A percentile compares a stretch with the other conserved stretches of the same genome.
Evolutionary conservation across 2,113 vertebrate genomes (phyloP).

Genomic region (Prionailurus bengalensis): DNA sequence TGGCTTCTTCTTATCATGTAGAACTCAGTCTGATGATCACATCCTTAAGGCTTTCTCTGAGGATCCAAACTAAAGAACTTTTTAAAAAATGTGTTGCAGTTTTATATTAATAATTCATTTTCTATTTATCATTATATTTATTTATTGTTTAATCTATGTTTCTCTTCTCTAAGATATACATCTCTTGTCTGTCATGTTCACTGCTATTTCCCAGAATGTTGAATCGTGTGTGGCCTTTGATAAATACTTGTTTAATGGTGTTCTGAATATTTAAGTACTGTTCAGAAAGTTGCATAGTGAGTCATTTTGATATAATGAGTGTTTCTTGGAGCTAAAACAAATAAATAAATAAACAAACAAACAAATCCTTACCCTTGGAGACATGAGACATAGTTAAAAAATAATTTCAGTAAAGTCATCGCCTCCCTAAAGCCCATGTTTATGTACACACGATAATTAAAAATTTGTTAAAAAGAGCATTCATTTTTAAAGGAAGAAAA

Average conservation of each 20-base stretch:
- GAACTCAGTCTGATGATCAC: background rate
- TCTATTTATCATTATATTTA: background rate
- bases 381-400: background rate
- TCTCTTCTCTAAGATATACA: constrained; percentile 2
- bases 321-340: background rate
- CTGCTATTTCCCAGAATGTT: background rate
- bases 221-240: background rate
- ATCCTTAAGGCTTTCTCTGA: background rate
- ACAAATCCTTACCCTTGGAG: background rate
- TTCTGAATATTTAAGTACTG: background rate
- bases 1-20: background rate
- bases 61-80: background rate
- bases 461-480: background rate
- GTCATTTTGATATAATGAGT: background rate
- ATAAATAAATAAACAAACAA: background rate
- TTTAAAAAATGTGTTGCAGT: background rate
- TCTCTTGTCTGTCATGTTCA: background rate
- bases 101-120: background rate
- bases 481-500: background rate
- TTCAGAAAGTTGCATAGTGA: background rate
- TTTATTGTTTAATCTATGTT: background rate
- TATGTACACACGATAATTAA: background rate
- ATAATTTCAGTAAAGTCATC: background rate
- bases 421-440: background rate
- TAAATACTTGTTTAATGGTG: background rate